phyloP scores from a whole-genome alignment of 2,797 vertebrate genomes.

The Anomalospiza imberbis region DNA sequence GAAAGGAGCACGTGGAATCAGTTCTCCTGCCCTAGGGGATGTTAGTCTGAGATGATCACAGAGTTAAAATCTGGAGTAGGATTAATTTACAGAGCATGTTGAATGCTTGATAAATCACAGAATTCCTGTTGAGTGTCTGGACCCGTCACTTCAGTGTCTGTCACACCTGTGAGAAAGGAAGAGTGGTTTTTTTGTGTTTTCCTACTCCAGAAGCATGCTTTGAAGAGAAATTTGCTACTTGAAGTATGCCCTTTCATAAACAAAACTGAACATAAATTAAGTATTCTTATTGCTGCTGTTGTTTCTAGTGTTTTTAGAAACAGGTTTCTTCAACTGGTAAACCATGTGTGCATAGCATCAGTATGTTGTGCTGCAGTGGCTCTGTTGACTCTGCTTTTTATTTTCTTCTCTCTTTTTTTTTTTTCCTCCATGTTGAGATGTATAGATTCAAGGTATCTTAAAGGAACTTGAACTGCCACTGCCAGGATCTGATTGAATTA shows the following conservation, averaged over 20 bases:
- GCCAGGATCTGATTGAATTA: background rate
- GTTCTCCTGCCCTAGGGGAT: background rate
- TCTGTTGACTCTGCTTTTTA: background rate
- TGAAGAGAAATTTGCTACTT: background rate
- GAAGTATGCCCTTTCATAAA: background rate
- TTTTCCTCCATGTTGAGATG: background rate
- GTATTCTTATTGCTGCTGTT: background rate
- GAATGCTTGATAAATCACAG: background rate
- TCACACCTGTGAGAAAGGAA: background rate
- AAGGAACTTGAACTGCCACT: background rate
- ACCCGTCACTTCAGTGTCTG: background rate
- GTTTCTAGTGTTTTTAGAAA: background rate
- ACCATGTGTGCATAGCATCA: background rate
- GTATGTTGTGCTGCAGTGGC: background rate
- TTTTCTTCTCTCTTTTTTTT: too few species aligned
- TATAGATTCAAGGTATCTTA: background rate
- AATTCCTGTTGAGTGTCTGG: background rate
- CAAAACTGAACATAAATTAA: background rate
- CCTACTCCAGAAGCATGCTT: background rate
- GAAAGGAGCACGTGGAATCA: background rate
- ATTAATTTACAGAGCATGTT: background rate
- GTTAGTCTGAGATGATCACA: background rate
- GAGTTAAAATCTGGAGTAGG: background rate
- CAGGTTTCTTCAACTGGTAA: background rate
- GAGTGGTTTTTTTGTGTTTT: background rate